phyloP scores from a whole-genome alignment of 2,888 invertebrate species.

The Pimpla rufipes region DNA sequence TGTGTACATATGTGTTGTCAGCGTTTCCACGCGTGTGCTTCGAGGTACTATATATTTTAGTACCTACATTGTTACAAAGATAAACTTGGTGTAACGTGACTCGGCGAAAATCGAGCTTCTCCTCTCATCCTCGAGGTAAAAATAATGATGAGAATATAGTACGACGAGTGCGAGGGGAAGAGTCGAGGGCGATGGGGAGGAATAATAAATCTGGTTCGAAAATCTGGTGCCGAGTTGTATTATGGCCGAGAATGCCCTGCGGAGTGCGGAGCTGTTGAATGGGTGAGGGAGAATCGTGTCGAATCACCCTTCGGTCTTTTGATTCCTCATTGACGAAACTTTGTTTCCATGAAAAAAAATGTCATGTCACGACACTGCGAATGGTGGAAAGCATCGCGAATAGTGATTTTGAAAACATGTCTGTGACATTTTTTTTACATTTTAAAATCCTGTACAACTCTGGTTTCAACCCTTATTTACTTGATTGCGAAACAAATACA shows the following conservation, averaged over 20 bases:
- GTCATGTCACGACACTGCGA: no score
- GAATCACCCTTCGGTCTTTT: slow-evolving; percentile 47
- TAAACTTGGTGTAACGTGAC: slow-evolving; percentile 50
- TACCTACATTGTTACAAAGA: slow-evolving; percentile 12
- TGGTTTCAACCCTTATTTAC: no score
- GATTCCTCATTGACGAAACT: no score
- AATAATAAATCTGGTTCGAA: slow-evolving; percentile 74
- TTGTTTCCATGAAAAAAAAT: no score
- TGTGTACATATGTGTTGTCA: background rate
- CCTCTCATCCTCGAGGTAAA: slow-evolving; percentile 45
- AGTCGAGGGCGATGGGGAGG: slow-evolving; percentile 57
- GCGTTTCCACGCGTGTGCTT: slow-evolving; percentile 10
- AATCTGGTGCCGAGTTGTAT: slow-evolving; percentile 47
- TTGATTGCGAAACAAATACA: no score
- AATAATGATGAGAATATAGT: slow-evolving; percentile 71
- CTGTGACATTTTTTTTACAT: no score
- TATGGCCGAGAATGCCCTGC: slow-evolving; percentile 26
- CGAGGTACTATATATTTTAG: background rate
- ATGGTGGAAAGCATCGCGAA: no score
- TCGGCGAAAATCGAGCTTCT: slow-evolving; percentile 28
- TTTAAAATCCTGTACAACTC: no score
- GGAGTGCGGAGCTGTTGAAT: slow-evolving; percentile 57
- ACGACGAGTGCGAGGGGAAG: slow-evolving; percentile 24
- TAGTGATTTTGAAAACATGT: no score
- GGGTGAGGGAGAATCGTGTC: slow-evolving; percentile 23